Evolutionary conservation across 2,888 invertebrate species (phyloP), one percentile per base, ranked within the genome.

Genomic region (Margaritifera margaritifera): DNA sequence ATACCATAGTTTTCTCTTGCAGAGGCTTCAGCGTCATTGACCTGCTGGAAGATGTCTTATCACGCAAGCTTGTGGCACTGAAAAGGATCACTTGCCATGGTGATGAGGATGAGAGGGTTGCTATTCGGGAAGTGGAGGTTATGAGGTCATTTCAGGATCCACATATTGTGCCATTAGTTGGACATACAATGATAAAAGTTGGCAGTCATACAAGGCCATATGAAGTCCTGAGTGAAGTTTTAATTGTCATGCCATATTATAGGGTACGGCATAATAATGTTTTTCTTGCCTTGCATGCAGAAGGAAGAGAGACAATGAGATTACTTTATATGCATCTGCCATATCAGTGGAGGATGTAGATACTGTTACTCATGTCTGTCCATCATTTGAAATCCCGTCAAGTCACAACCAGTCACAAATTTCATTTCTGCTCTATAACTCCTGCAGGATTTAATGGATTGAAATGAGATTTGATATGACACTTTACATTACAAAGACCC

Each of bases 11-110:
- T 71, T 59, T 64, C 52, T 54, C 50, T 74, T 80, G 63, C 88
- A 95, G 95, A 15, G 95, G 95, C 18, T 96, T 95, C 87, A 95
- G 95, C 85, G 92, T 93, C 62, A 94, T 96, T 64, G 94, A 94
- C 84, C 91, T 96, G 78, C 93, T 94, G 0, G 94, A 95, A 89
- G 94, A 94, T 69, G 86, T 90, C 1, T 80, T 91, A 52, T 93
- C 93, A 6, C 93, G 92, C 80, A 93, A 93, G 77, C 91, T 92
- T 75, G 95, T 92, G 90, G 96, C 95, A 8, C 90, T 95, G 59
- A 96, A 96, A 90, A 92, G 94, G 82, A 94, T 95, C 69, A 92
- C 92, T n/a, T 95, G 95, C 84, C 95, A 95, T 89, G 93, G 94
- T 72, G 91, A 92, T 69, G 94, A 94, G 77, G 95, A 96, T 88